Conservation (phyloP, 2,888 invertebrate genomes). For the Pristionchus fissidentatus region DNA sequence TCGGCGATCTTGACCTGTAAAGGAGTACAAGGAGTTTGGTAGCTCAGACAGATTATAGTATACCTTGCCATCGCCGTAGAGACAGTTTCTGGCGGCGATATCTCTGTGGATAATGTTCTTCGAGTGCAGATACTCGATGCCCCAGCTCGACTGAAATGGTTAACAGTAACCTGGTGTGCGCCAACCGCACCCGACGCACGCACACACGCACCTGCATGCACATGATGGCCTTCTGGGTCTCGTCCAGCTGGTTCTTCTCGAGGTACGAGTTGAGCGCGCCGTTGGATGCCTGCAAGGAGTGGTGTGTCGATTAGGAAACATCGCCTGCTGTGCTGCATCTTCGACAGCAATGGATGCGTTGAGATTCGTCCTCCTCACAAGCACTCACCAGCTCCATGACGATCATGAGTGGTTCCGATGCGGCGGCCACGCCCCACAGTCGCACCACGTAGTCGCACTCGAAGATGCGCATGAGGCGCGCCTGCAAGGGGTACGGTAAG, state of each 20-base stretch:
- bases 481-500: constrained; percentile 21
- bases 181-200: neutral
- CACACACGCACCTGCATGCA: constrained; percentile 55
- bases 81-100: constrained; percentile 46
- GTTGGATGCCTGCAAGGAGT: constrained; percentile 46
- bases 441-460: constrained; percentile 53
- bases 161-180: neutral
- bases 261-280: constrained; percentile 62
- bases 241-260: constrained; percentile 58
- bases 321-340: neutral
- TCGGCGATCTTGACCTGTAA: constrained; percentile 56
- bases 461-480: constrained; percentile 55
- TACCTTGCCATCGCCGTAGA: constrained; percentile 50
- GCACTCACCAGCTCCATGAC: constrained; percentile 64
- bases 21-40: constrained; percentile 6
- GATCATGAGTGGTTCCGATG: constrained; percentile 60
- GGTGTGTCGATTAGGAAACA: constrained; percentile 9
- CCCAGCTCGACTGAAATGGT: constrained; percentile 44
- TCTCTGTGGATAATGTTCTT: constrained; percentile 48
- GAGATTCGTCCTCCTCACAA: neutral
- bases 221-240: constrained; percentile 57
- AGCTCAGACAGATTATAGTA: neutral
- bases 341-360: neutral
- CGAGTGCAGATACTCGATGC: constrained; percentile 52
- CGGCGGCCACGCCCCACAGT: constrained; percentile 62